Conservation (phyloP, 2,113 vertebrate species). For the Amphiprion ocellaris region DNA sequence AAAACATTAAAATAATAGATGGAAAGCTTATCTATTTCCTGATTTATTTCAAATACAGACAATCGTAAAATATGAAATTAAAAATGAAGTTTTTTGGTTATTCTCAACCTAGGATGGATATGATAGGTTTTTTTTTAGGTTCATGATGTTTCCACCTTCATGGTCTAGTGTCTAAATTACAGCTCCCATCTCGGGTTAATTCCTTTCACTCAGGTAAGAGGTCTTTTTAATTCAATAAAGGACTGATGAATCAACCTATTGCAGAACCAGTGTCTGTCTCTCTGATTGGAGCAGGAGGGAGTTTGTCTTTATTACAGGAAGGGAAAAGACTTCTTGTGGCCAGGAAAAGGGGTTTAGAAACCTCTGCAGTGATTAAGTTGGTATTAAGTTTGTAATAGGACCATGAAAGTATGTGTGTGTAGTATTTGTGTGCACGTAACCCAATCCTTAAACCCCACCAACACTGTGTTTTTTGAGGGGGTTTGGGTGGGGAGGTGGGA, state of each 20-base stretch:
- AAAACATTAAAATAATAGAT: neutral
- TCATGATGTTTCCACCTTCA: neutral
- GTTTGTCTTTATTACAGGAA: constrained; percentile 35
- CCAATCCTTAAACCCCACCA: constrained; percentile 49
- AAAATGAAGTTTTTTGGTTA: neutral
- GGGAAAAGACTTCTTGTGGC: constrained; percentile 50
- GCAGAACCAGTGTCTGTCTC: constrained; percentile 23
- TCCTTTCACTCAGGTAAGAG: constrained; percentile 11
- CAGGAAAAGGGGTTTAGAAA: constrained; percentile 56
- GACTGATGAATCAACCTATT: constrained; percentile 35
- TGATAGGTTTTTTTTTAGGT: neutral
- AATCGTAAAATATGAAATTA: too few relatives aligned
- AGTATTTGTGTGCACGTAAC: constrained; percentile 36
- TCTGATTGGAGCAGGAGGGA: constrained; percentile 27
- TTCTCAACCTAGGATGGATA: neutral
- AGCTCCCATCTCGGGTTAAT: neutral
- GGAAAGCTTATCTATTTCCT: neutral
- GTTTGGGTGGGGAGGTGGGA: neutral
- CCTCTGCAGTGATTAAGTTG: constrained; percentile 54
- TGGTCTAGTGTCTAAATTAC: neutral
- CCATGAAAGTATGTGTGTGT: constrained; percentile 14
- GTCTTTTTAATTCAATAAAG: constrained; percentile 45
- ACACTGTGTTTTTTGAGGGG: constrained; percentile 37
- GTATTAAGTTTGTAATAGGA: constrained; percentile 58
- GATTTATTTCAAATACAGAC: neutral